Conservation (phyloP, 2,888 invertebrate species). For the Drosophila antonietae region DNA sequence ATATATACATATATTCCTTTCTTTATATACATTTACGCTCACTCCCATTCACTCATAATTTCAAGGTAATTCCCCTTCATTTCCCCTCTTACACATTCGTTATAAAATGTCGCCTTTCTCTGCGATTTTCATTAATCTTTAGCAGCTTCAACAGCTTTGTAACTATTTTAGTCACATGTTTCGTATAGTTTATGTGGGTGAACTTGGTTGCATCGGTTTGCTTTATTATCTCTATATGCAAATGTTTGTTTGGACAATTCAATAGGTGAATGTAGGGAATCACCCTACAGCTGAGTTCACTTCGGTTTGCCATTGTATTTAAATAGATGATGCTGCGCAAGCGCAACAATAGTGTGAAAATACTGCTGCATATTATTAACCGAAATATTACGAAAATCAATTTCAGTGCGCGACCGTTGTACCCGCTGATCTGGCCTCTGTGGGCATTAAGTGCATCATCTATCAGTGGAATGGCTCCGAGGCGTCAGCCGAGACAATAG, state of each 20-base stretch:
- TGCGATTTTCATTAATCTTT: background rate
- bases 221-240: conserved; percentile 1
- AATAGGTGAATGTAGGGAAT: conserved; percentile 6
- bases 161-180: background rate
- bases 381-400: conserved; percentile 1
- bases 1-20: background rate
- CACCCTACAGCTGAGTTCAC: background rate
- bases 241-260: conserved; percentile 4
- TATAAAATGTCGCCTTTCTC: background rate
- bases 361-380: conserved; percentile 11
- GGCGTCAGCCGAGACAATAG: conserved; percentile 71
- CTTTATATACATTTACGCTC: background rate
- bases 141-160: background rate
- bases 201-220: background rate
- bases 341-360: conserved; percentile 15
- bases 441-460: conserved; percentile 83
- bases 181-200: conserved; percentile 1
- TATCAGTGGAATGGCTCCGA: conserved; percentile 84
- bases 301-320: conserved; percentile 9
- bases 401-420: conserved; percentile 74
- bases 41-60: background rate
- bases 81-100: background rate
- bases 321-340: background rate
- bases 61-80: too few species aligned
- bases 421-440: conserved; percentile 71